Conservation (phyloP, 2,888 invertebrate species). For the Agrochola lychnidis region DNA sequence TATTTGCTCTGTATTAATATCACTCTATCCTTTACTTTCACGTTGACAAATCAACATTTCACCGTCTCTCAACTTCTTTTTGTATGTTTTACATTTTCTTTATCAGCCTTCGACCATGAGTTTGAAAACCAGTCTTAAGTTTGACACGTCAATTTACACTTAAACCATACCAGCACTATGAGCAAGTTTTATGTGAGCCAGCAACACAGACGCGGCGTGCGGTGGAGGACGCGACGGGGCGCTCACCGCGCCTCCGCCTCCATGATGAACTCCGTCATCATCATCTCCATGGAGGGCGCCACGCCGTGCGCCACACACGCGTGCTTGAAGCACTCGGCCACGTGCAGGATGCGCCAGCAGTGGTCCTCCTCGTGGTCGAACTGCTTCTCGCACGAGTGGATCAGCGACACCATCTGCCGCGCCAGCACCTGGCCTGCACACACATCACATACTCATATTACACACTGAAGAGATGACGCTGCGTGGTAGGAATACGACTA, state of each 20-base stretch:
- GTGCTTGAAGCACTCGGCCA: conserved; percentile 84
- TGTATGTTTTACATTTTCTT: background rate
- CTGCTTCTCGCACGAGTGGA: conserved; percentile 80
- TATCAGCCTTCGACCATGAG: no score
- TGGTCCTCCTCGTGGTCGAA: conserved; percentile 78
- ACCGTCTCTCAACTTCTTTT: background rate
- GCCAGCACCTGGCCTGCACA: conserved; percentile 78
- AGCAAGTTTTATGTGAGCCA: conserved; percentile 7
- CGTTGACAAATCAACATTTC: no score
- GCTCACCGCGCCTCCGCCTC: conserved; percentile 73
- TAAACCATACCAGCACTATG: background rate
- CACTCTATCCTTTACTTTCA: no score
- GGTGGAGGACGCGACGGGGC: background rate
- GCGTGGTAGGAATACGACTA: background rate
- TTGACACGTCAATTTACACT: no score
- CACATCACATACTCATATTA: background rate
- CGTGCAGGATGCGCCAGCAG: conserved; percentile 83
- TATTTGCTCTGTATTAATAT: background rate
- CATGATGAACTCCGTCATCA: conserved; percentile 85
- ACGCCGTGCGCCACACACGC: conserved; percentile 74
- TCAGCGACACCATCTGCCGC: conserved; percentile 77
- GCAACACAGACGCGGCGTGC: background rate
- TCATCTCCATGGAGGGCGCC: conserved; percentile 82
- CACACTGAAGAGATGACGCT: background rate
- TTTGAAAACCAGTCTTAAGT: background rate